Base-by-base conservation (phyloP, 1,140 invertebrate genomes). In the Uloborus diversus region DNA sequence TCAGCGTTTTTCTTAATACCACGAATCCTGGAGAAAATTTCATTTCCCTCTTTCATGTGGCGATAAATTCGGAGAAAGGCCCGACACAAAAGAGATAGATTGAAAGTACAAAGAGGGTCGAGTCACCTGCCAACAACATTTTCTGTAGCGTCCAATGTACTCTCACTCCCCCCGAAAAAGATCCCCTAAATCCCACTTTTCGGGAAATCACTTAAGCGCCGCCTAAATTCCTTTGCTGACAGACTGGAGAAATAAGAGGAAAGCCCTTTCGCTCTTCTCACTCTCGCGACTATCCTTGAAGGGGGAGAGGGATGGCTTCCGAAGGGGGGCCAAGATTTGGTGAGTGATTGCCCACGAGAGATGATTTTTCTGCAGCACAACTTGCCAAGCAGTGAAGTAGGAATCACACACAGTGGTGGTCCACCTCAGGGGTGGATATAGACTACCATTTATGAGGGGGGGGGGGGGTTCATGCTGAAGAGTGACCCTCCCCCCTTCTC, bases 201-300 rank as follows among this genome's bases (percentile, higher is more conserved):
- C 73, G 73, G 42, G 73, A 78, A 78, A 78, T 78, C 73, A 78
- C 73, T 78, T 78, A 78, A 78, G 73, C 73, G 73, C 73, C 73
- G 73, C 61, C 62, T 51, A 78, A 66, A 78, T 78, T 78, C 73
- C 73, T 65, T 62, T 25, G 73, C 73, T 66, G 73, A 78, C 73
- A 78, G 73, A 78, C 62, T 78, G 73, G 73, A 78, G 73, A 78
- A 78, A 78, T 78, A 78, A 78, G 61, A 78, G 59, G 32, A 62
- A 47, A 30, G 47, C 61, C 25, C 42, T 23, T 17, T 42, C 37
- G 37, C 61, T 66, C 61, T 42, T 65, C 73, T 33, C 47, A 33
- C 57, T 37, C 23, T 57, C 49, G 23, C 49, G 49, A 14, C 49
- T 53, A 53, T 53, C 49, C 23, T 53, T 14, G 49, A 20, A 20